Percentiles rank a stretch among this genome's conserved stretches.
Evolutionary conservation across 2,797 vertebrate species (phyloP).

Genomic region (Cyprinodon diabolis): DNA sequence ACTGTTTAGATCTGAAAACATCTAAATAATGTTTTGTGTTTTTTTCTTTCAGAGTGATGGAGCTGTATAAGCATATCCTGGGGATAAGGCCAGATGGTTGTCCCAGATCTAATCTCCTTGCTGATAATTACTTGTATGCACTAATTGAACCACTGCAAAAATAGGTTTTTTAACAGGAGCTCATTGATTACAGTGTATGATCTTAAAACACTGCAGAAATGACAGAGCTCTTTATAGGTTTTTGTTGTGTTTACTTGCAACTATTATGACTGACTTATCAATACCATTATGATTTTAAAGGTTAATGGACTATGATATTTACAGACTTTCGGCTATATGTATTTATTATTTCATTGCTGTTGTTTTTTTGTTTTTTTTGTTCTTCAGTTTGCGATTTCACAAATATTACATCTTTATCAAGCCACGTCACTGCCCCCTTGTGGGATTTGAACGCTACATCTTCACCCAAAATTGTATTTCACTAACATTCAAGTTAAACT

Average conservation of each 20-base stretch:
- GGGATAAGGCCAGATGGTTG: background rate
- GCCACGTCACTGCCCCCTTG: slow-evolving; percentile 24
- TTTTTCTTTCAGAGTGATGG: slow-evolving; percentile 69
- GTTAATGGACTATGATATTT: background rate
- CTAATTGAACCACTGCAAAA: background rate
- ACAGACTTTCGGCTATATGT: background rate
- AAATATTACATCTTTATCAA: background rate
- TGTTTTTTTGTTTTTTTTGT: background rate
- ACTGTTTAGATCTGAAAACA: background rate
- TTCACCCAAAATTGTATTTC: slow-evolving; percentile 1
- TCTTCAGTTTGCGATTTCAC: background rate
- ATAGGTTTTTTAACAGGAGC: slow-evolving; percentile 17
- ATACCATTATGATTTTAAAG: background rate
- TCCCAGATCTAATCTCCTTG: slow-evolving; percentile 30
- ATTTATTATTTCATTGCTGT: background rate
- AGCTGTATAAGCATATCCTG: slow-evolving; percentile 38
- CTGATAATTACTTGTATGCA: slow-evolving; percentile 2
- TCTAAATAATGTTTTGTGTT: slow-evolving; percentile 7
- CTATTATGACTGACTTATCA: background rate
- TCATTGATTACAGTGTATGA: slow-evolving; percentile 34
- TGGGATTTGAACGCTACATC: slow-evolving; percentile 1
- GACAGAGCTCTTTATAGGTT: slow-evolving; percentile 35
- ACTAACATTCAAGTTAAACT: background rate
- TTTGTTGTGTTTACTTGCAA: background rate
- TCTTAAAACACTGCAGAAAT: slow-evolving; percentile 37